Base-by-base conservation (phyloP, 2,113 vertebrate genomes). In the Calyptommatus sinebrachiatus region DNA sequence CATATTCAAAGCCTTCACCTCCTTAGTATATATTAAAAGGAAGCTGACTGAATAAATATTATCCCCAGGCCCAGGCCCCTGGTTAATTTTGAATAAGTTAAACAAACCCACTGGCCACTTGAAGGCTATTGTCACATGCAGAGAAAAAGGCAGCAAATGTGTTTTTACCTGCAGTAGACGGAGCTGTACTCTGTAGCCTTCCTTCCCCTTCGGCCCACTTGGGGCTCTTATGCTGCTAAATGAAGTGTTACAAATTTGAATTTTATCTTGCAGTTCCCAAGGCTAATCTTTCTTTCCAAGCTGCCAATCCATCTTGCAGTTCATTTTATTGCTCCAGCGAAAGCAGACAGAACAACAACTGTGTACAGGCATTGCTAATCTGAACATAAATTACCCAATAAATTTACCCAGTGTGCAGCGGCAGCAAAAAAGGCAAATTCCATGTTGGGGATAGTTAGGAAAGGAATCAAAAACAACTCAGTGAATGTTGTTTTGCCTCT, bases 1-100 rank as follows among this genome's bases (percentile, higher is more conserved):
- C 96, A 97, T 97, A 97, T 85, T 95, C 92, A 86, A 89, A 65
- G 93, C 93, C 94, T 94, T 95, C 86, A 71, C 82, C 75, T 74
- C 86, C 90, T 87, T 85, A 91, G 90, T 61, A 83, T 90, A 88
- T 85, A 91, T 86, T 87, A 90, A 85, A 91, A 90, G 87, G 89
- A 91, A 89, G 89, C 96, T 96, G 95, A 96, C 95, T 95, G 94
- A 94, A 90, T 96, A 94, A 96, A 96, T 96, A 96, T 96, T 95
- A 93, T 94, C 92, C 94, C 94, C 53, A 14, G 53, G 12, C 94
- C 92, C 88, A 88, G 87, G 89, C 90, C 89, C 85, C 88, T 87
- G 92, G 92, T 96, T 95, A 95, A 92, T 95, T 91, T 91, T 35
- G 88, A 95, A 94, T 93, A 84, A 94, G 92, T 84, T 90, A 92